phyloP scores from a whole-genome alignment of 2,113 vertebrate genomes.

The Mesembrinibis cayennensis region DNA sequence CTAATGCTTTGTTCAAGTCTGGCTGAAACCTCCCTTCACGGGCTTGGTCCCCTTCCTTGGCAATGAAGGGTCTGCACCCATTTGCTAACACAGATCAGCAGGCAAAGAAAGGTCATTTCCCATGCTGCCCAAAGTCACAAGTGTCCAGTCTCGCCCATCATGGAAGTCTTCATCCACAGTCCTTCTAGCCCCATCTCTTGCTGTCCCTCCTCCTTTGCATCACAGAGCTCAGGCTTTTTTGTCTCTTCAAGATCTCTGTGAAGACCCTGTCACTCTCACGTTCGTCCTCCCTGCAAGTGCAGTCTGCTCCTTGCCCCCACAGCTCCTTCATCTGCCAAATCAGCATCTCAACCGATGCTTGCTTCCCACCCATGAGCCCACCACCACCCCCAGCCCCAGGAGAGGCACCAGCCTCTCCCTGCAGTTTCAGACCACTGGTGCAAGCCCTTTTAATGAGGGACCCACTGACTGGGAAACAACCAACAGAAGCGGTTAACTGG shows the following conservation, averaged over 20 bases:
- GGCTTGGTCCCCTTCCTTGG: neutral
- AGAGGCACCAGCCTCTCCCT: neutral
- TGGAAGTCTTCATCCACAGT: neutral
- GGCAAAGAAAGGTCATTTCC: neutral
- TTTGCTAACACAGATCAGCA: neutral
- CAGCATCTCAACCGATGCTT: neutral
- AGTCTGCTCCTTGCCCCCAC: neutral
- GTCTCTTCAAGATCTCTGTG: neutral
- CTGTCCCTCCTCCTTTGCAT: neutral
- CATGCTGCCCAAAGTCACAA: neutral
- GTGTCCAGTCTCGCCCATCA: neutral
- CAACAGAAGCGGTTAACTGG: neutral
- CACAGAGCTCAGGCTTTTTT: neutral
- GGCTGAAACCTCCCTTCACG: neutral
- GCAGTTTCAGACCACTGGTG: neutral
- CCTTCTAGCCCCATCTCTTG: neutral
- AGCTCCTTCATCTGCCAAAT: neutral
- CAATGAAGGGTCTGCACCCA: neutral
- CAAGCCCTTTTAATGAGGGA: neutral
- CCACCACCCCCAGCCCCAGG: neutral
- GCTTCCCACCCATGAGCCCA: neutral
- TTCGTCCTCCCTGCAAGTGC: neutral
- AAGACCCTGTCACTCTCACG: rapidly evolving
- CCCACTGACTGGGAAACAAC: neutral
- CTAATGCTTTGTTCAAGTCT: neutral